These are phyloP conservation scores for Mola mola DNA, from an alignment of 2,113 vertebrate species.

Conservation along the genomic window DNA sequence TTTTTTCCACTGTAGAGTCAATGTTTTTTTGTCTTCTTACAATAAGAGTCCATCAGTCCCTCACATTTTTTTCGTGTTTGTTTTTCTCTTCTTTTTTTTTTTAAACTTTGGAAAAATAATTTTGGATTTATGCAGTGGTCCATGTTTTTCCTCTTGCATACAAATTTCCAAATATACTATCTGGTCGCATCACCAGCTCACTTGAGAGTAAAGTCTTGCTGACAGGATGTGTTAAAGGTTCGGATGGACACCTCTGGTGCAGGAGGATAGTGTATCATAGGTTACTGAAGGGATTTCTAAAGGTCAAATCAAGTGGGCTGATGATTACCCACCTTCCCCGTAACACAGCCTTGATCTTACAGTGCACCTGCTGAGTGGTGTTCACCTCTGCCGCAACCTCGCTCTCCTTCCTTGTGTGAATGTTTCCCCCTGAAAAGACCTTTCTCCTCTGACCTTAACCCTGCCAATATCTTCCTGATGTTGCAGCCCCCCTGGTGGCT, in stretches of 20 bases:
- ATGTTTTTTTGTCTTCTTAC: not conserved
- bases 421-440: slow-evolving; percentile 14
- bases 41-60: not conserved
- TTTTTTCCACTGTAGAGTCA: not conserved
- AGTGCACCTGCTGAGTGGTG: slow-evolving; percentile 19
- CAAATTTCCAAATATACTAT: not conserved
- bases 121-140: not conserved
- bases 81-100: not conserved
- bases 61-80: slow-evolving; percentile 2
- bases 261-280: slow-evolving; percentile 8
- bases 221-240: slow-evolving; percentile 3
- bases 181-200: not conserved
- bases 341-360: slow-evolving; percentile 46
- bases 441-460: slow-evolving; percentile 20
- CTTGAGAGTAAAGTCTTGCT: not conserved
- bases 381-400: slow-evolving; percentile 13
- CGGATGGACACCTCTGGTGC: slow-evolving; percentile 8
- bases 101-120: slow-evolving; percentile 5
- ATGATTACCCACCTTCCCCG: slow-evolving; percentile 7
- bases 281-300: slow-evolving; percentile 28
- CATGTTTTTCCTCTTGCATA: not conserved
- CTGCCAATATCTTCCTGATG: slow-evolving; percentile 31
- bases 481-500: slow-evolving; percentile 5
- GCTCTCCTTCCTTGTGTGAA: slow-evolving; percentile 28
- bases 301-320: slow-evolving; percentile 53